A percentile compares a stretch with the other conserved stretches of the same genome.
Conservation (phyloP, 2,113 vertebrate species). For the Aramus guarauna region DNA sequence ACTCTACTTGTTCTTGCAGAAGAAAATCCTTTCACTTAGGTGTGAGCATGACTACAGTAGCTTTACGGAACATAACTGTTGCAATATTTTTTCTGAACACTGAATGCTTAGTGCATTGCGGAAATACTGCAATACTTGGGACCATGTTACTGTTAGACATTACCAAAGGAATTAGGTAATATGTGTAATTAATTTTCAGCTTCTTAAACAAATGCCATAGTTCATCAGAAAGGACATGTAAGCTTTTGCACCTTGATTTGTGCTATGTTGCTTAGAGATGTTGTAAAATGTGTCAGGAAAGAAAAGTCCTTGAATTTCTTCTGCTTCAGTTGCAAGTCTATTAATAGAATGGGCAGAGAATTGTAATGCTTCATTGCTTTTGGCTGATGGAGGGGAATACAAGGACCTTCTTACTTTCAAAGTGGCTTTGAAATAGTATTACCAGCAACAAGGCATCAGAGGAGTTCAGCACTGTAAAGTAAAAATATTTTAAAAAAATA, state of each 20-base stretch:
- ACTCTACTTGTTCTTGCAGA: not conserved
- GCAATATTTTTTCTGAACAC: not conserved
- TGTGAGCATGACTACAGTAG: not conserved
- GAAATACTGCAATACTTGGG: not conserved
- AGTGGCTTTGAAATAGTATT: conserved; percentile 60
- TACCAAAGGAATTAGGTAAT: not conserved
- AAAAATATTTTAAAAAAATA: not conserved
- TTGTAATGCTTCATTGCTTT: conserved; percentile 64
- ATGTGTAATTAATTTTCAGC: conserved; percentile 7
- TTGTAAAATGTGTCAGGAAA: conserved; percentile 41
- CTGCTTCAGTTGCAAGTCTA: conserved; percentile 63
- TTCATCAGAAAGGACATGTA: conserved; percentile 18
- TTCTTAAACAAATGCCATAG: conserved; percentile 8
- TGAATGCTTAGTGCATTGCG: not conserved
- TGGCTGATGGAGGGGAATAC: conserved; percentile 52
- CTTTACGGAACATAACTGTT: not conserved
- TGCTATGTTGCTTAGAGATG: conserved; percentile 19
- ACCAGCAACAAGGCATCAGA: conserved; percentile 5
- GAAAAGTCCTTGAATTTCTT: conserved; percentile 65
- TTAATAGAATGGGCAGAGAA: conserved; percentile 63
- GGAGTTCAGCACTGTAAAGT: not conserved
- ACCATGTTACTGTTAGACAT: not conserved
- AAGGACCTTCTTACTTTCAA: conserved; percentile 49
- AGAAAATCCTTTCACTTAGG: not conserved
- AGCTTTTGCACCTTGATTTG: conserved; percentile 36